phyloP scores from a whole-genome alignment of 2,888 invertebrate genomes.

The Tipula vernalis region DNA sequence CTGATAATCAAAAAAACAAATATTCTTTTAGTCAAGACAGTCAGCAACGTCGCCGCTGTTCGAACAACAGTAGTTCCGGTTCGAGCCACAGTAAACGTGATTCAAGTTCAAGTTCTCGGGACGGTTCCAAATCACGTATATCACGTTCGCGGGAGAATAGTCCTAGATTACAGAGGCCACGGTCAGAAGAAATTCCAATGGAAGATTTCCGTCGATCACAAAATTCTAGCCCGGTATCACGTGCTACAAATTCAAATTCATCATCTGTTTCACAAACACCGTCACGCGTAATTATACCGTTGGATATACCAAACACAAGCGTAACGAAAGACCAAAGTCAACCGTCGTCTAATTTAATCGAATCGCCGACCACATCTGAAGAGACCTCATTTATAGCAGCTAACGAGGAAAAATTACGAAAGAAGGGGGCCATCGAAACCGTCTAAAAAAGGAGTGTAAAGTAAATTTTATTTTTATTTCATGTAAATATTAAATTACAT shows the following conservation, averaged over 20 bases:
- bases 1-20: neutral
- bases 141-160: conserved; percentile 54
- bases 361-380: conserved; percentile 39
- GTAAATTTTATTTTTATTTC: neutral
- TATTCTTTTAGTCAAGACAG: neutral
- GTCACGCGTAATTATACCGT: conserved; percentile 21
- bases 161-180: conserved; percentile 55
- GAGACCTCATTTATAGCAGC: conserved; percentile 66
- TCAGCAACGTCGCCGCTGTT: neutral
- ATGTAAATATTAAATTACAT: neutral
- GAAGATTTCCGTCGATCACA: conserved; percentile 58
- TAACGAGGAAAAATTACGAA: conserved; percentile 37
- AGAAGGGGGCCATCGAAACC: conserved; percentile 39
- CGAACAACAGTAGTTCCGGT: neutral
- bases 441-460: conserved; percentile 28
- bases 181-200: conserved; percentile 66
- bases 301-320: neutral
- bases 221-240: conserved; percentile 35
- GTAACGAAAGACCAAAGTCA: neutral
- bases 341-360: neutral
- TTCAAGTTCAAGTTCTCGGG: conserved; percentile 21
- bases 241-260: conserved; percentile 23
- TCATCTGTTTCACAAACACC: conserved; percentile 39
- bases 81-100: neutral
- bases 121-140: conserved; percentile 27